These are phyloP conservation scores for Aphodius sticticus DNA, from an alignment of 2,888 invertebrate genomes.

Conservation along the genomic window DNA sequence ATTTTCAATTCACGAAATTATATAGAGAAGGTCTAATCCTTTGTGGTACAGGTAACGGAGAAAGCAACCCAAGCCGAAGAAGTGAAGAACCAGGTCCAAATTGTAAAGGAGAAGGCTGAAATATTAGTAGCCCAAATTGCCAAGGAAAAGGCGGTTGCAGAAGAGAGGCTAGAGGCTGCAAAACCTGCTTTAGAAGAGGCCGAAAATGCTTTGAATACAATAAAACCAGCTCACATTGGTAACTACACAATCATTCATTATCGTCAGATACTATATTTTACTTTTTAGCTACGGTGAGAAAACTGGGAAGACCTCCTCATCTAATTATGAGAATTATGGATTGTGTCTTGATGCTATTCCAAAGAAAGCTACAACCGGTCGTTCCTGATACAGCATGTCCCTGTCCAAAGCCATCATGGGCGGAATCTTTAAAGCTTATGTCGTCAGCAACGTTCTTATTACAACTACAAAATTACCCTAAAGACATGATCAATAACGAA, in stretches of 20 bases:
- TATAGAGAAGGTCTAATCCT: not conserved
- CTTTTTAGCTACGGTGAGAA: constrained; percentile 80
- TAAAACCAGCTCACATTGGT: constrained; percentile 94
- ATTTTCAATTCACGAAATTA: not conserved
- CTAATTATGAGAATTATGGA: constrained; percentile 99
- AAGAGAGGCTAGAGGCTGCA: constrained; percentile 93
- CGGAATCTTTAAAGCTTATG: constrained; percentile 92
- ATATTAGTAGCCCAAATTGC: constrained; percentile 85
- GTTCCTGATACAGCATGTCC: constrained; percentile 81
- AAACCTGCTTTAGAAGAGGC: constrained; percentile 96
- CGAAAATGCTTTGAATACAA: constrained; percentile 93
- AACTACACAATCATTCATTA: constrained; percentile 34
- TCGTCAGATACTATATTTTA: not conserved
- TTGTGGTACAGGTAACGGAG: constrained; percentile 73
- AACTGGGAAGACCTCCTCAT: constrained; percentile 94
- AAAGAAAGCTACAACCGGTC: constrained; percentile 84
- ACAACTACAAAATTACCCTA: constrained; percentile 93
- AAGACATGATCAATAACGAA: constrained; percentile 96
- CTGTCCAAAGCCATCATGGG: constrained; percentile 95
- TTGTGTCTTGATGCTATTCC: constrained; percentile 91
- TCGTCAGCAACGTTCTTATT: constrained; percentile 91
- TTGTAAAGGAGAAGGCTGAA: constrained; percentile 96
- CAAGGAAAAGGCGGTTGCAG: constrained; percentile 89
- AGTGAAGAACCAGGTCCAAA: constrained; percentile 94
- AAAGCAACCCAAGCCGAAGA: constrained; percentile 95